phyloP scores from a whole-genome alignment of 2,797 vertebrate species.

The Pseudomugil tenellus region DNA sequence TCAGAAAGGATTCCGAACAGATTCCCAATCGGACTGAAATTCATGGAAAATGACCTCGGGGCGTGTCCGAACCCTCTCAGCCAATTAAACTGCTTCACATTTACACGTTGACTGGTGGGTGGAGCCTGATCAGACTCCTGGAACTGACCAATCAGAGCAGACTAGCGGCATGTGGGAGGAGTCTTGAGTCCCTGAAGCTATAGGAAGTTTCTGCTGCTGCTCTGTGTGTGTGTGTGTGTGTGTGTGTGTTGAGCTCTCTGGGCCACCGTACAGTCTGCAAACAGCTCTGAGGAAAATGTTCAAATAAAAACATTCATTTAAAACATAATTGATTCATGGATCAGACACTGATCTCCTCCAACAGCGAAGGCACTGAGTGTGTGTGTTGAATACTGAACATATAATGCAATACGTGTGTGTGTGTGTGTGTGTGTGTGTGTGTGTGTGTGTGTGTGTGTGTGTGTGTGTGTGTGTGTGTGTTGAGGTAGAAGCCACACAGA shows the following conservation, averaged over 20 bases:
- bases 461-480: slow-evolving; percentile 37
- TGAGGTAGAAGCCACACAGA: slow-evolving; percentile 77
- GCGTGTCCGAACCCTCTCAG: not conserved
- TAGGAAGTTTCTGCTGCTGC: not conserved
- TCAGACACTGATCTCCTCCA: not conserved
- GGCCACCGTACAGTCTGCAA: not conserved
- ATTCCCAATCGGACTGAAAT: not conserved
- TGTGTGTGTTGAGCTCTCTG: slow-evolving; percentile 7
- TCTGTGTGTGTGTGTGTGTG: not conserved
- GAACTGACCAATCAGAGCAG: no score
- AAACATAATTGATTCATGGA: not conserved
- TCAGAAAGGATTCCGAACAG: no score
- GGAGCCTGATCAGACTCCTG: no score
- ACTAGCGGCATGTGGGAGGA: no score
- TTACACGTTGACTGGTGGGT: not conserved
- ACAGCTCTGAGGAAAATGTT: not conserved
- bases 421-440: no score
- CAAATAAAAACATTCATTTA: not conserved
- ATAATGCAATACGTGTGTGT: no score
- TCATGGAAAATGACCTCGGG: not conserved
- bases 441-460: slow-evolving; percentile 11
- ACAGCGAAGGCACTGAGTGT: slow-evolving; percentile 68
- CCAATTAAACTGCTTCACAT: not conserved
- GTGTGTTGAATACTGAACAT: no score
- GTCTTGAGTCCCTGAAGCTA: no score